A percentile compares a stretch with the other conserved stretches of the same genome.
Evolutionary conservation across 1,140 invertebrate species (phyloP).

Genomic region (Helicorthomorpha holstii): DNA sequence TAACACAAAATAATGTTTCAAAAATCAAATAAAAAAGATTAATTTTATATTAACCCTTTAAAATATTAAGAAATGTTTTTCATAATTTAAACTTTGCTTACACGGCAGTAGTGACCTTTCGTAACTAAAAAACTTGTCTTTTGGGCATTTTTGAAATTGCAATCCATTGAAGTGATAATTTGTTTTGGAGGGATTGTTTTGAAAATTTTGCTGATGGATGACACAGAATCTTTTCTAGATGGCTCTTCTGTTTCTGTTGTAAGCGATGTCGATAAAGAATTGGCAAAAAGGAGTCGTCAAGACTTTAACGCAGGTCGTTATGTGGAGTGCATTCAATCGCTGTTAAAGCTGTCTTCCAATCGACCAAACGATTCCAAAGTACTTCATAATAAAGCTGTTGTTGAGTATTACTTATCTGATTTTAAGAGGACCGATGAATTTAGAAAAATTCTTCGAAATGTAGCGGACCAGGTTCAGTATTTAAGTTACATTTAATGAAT

Average conservation of each 20-base stretch:
- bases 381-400: slow-evolving; percentile 49
- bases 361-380: slow-evolving; percentile 47
- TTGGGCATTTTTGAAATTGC: no score
- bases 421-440: slow-evolving; percentile 51
- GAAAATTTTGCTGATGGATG: no score
- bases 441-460: slow-evolving; percentile 41
- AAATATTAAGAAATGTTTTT: no score
- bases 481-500: slow-evolving; percentile 5
- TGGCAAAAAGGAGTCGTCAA: slow-evolving; percentile 33
- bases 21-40: no score
- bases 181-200: no score
- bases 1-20: no score
- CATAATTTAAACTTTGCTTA: no score
- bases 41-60: no score
- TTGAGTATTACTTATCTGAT: slow-evolving; percentile 49
- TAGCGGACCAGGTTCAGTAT: slow-evolving; percentile 36
- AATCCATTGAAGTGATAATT: no score
- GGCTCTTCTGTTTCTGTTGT: neutral
- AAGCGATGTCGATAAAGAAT: slow-evolving; percentile 36
- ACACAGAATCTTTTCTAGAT: no score
- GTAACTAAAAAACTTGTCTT: no score
- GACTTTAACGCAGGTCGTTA: slow-evolving; percentile 40
- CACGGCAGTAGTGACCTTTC: no score
- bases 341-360: slow-evolving; percentile 38
- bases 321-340: slow-evolving; percentile 33